Evolutionary conservation across 2,113 vertebrate species (phyloP).

Genomic region (Dromiciops gliroides): DNA sequence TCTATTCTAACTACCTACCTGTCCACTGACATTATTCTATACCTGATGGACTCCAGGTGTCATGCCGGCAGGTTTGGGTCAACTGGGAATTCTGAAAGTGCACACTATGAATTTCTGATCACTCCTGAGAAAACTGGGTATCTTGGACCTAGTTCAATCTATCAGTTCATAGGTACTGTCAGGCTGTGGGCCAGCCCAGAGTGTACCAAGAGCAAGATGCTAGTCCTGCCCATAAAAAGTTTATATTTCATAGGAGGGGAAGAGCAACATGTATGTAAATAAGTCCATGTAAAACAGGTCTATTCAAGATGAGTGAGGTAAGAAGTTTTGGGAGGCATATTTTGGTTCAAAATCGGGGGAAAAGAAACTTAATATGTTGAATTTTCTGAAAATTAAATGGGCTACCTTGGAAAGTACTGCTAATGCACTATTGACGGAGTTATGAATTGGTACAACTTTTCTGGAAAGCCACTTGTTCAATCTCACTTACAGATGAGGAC

Average conservation of each 20-base stretch:
- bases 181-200: not conserved
- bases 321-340: not conserved
- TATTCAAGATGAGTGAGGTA: not conserved
- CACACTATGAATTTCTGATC: not conserved
- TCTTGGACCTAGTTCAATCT: not conserved
- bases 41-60: not conserved
- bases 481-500: not conserved
- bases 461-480: not conserved
- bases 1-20: not conserved
- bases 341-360: not conserved
- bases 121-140: not conserved
- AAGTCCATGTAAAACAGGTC: not conserved
- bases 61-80: not conserved
- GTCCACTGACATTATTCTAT: not conserved
- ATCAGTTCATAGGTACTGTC: not conserved
- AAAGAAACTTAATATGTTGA: not conserved
- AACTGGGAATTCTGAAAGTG: not conserved
- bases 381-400: not conserved
- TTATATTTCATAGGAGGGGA: not conserved
- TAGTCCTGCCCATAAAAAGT: not conserved
- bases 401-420: not conserved
- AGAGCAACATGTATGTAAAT: not conserved
- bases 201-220: not conserved
- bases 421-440: not conserved
- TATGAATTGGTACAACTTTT: not conserved